Evolutionary conservation across 53 echinoderm and acorn worm species (phyloP), one percentile per base, ranked within the genome.

Genomic region (Paracentrotus lividus): DNA sequence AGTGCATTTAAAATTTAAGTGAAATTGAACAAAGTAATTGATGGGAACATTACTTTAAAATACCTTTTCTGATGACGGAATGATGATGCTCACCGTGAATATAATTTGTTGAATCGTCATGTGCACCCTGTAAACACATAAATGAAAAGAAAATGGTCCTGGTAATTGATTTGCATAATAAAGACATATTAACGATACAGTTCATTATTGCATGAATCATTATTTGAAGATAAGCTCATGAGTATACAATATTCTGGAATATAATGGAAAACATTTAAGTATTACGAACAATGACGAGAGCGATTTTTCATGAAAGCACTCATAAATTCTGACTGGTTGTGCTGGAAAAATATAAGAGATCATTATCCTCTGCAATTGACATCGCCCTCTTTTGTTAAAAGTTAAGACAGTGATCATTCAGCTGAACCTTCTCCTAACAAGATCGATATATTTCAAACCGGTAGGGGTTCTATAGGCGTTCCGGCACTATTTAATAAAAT

Each of bases 41-140:
- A 20, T 72, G 72, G 72, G 40, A 32, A 49, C 45, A 34, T 4
- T 27, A 86, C 56, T 56, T 16, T 53, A 89, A 69, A 61, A 95
- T 95, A 98, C 99, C 99, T 96, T 96, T 96, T 95, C 96, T 97
- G 92, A 98, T 98, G 66, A 98, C 99, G 57, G 99, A 92, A 81
- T 92, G 97, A 90, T 98, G 97, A 88, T 98, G 99, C 92, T 98
- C 99, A 84, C 99, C 99, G 45, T 97, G 97, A 45, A 98, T 96
- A 92, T 96, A 97, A 66, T 95, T 96, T 26, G 96, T 88, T 68
- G 97, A 90, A 72, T 98, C 99, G 92, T 98, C 99, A 49, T 97
- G 97, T 7, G 96, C 94, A 42, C 95, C 96, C 98, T 98, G 95
- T 26, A 96, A 57, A 52, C 33, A 85, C 64, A 86, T 20, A 55